These are phyloP conservation scores for Cryptophagus acutangulus DNA, from an alignment of 2,888 invertebrate genomes.

Conservation along the genomic window DNA sequence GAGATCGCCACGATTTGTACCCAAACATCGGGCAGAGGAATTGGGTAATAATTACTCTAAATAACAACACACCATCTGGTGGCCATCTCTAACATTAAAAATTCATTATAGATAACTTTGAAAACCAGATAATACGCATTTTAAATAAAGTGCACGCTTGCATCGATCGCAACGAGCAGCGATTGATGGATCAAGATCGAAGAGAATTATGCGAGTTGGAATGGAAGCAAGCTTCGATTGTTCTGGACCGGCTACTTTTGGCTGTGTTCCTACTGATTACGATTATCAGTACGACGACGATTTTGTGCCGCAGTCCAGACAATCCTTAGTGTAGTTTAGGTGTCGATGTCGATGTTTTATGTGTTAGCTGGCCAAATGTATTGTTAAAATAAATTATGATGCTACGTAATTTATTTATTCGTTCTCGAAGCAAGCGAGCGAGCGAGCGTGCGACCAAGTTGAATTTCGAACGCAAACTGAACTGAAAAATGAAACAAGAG, in stretches of 20 bases:
- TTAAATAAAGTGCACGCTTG: conserved; percentile 67
- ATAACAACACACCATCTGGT: no score
- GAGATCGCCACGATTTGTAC: conserved; percentile 50
- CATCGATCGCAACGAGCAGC: conserved; percentile 73
- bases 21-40: conserved; percentile 39
- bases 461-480: no score
- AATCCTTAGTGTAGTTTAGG: conserved; percentile 34
- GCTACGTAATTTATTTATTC: no score
- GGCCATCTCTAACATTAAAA: not conserved
- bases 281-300: conserved; percentile 71
- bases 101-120: conserved; percentile 47
- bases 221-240: conserved; percentile 80
- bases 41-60: no score
- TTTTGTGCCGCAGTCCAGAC: conserved; percentile 64
- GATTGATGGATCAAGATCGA: conserved; percentile 73
- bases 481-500: no score
- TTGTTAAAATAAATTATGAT: no score
- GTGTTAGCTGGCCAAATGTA: no score
- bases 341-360: no score
- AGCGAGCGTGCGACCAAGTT: no score
- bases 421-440: no score
- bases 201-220: conserved; percentile 76
- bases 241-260: conserved; percentile 73
- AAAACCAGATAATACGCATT: conserved; percentile 62
- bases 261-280: conserved; percentile 74